Evolutionary conservation across 2,888 invertebrate genomes (phyloP).

Genomic region (Meiosimyza platycephala): DNA sequence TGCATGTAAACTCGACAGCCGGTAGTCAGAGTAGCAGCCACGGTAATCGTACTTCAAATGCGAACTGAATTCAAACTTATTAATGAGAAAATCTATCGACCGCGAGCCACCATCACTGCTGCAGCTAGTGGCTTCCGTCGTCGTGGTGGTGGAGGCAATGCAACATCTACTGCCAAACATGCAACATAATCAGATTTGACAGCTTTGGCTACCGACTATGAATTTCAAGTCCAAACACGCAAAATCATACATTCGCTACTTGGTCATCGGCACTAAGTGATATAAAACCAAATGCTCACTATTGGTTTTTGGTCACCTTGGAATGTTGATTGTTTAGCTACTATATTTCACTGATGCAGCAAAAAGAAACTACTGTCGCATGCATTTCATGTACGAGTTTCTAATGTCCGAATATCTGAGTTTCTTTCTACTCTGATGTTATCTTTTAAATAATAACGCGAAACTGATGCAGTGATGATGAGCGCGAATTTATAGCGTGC

Average conservation of each 20-base stretch:
- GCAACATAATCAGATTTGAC: conserved; percentile 33
- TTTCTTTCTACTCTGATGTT: not conserved
- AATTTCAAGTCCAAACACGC: conserved; percentile 13
- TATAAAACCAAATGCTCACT: not conserved
- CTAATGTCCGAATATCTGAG: not conserved
- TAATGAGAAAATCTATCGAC: conserved; percentile 28
- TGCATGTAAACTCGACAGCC: not conserved
- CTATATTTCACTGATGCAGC: not conserved
- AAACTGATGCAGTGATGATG: not conserved
- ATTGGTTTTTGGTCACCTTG: not conserved
- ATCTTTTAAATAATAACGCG: not conserved
- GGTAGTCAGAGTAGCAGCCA: not conserved
- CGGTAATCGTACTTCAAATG: not conserved
- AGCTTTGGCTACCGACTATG: conserved; percentile 20
- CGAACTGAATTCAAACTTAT: conserved; percentile 3
- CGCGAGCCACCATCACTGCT: conserved; percentile 18
- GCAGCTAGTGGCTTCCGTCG: not conserved
- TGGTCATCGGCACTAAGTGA: not conserved
- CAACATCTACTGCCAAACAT: conserved; percentile 21
- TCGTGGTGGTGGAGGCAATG: not conserved
- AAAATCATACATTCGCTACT: conserved; percentile 13
- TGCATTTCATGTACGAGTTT: not conserved
- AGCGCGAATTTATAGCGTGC: not conserved
- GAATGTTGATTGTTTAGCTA: not conserved
- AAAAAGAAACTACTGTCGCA: not conserved